Evolutionary conservation across 2,797 vertebrate genomes (phyloP).

Genomic region (Chaetophractus vellerosus): DNA sequence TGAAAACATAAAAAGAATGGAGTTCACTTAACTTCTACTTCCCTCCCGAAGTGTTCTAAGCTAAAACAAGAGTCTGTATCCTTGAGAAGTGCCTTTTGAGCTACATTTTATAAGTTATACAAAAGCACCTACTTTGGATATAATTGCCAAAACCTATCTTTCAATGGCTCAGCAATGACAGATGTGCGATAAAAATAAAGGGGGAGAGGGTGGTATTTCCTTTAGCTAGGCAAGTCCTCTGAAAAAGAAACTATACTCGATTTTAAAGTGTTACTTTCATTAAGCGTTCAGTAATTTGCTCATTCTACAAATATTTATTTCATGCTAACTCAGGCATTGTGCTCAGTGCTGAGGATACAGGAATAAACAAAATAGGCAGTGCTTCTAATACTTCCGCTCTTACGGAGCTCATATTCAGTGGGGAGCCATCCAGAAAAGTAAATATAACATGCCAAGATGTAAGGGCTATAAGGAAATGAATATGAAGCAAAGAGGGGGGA

Average conservation of each 20-base stretch:
- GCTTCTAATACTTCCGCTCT: not conserved
- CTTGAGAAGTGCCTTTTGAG: conserved; percentile 61
- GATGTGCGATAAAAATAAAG: not conserved
- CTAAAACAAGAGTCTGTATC: not conserved
- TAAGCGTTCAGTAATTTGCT: not conserved
- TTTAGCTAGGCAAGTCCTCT: not conserved
- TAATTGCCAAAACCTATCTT: conserved; percentile 41
- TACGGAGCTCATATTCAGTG: not conserved
- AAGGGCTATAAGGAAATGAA: not conserved
- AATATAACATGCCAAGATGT: not conserved
- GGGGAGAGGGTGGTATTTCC: not conserved
- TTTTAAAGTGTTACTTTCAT: conserved; percentile 36
- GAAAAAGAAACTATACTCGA: conserved; percentile 66
- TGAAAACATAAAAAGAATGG: conserved; percentile 19
- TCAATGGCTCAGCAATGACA: not conserved
- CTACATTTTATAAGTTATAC: not conserved
- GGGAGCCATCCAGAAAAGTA: not conserved
- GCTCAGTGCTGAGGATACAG: not conserved
- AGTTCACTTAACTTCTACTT: conserved; percentile 63
- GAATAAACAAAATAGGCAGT: not conserved
- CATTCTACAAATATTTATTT: not conserved
- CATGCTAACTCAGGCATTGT: not conserved
- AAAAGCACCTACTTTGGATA: not conserved
- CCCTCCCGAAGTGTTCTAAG: conserved; percentile 43
- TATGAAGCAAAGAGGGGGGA: not conserved